These are phyloP conservation scores for Gymnogyps californianus DNA, from an alignment of 2,113 vertebrate genomes.

Conservation along the genomic window DNA sequence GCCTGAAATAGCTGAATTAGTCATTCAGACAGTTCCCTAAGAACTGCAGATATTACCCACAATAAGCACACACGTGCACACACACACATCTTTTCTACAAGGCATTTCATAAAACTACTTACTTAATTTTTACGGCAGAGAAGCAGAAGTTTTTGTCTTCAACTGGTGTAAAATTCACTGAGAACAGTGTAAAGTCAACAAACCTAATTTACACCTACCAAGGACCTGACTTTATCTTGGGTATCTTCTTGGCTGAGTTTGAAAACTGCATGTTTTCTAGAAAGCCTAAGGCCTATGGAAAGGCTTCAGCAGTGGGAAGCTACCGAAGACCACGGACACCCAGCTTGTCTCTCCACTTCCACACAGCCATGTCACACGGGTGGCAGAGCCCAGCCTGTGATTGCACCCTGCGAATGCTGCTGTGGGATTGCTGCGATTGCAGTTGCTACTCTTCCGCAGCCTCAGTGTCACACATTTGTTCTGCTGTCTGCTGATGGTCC, in stretches of 20 bases:
- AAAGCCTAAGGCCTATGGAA: background rate
- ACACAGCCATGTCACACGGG: fast-evolving
- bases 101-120: background rate
- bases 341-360: background rate
- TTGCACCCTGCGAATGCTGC: fast-evolving
- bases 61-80: fast-evolving
- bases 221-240: background rate
- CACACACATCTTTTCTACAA: background rate
- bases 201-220: background rate
- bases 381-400: background rate
- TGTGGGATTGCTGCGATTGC: fast-evolving
- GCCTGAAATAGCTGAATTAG: background rate
- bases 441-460: background rate
- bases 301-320: background rate
- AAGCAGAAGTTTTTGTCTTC: background rate
- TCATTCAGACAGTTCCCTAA: background rate
- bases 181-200: background rate
- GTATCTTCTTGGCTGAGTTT: background rate
- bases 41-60: background rate
- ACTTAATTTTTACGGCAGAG: background rate
- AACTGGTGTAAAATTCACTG: background rate
- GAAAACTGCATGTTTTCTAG: background rate
- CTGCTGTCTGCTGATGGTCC: background rate
- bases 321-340: fast-evolving
- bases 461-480: background rate